Percentiles rank a stretch among this genome's conserved stretches.
Evolutionary conservation across 2,113 vertebrate genomes (phyloP).

Genomic region (Synchiropus splendidus): DNA sequence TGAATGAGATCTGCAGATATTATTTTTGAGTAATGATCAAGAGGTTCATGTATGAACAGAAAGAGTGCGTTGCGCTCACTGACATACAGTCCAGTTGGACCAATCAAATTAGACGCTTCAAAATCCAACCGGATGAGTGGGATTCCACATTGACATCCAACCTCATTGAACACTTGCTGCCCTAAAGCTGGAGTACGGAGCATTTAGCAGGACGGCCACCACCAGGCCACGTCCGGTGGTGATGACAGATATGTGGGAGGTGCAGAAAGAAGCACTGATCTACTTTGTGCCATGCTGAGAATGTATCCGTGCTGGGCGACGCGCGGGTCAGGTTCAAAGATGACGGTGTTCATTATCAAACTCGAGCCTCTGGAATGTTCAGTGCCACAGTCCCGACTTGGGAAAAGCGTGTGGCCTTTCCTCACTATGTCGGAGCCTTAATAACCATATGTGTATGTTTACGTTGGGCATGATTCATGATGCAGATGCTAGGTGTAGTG

Average conservation of each 20-base stretch:
- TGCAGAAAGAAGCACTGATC: slow-evolving; percentile 16
- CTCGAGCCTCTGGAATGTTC: slow-evolving; percentile 19
- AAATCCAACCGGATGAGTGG: no score
- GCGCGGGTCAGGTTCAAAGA: slow-evolving; percentile 10
- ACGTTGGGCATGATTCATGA: slow-evolving; percentile 8
- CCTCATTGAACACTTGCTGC: no score
- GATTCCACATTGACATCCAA: no score
- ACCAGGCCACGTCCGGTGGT: neutral
- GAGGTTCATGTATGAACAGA: no score
- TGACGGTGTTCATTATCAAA: slow-evolving; percentile 5
- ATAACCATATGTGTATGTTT: slow-evolving; percentile 27
- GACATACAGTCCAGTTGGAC: no score
- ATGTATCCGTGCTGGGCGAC: slow-evolving; percentile 9
- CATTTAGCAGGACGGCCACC: slow-evolving; percentile 3
- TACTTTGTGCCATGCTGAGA: slow-evolving; percentile 19
- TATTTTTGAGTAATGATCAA: no score
- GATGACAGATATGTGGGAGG: slow-evolving; percentile 21
- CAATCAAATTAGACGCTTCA: no score
- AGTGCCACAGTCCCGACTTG: neutral
- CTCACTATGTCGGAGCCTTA: slow-evolving; percentile 29
- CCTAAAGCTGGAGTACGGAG: neutral
- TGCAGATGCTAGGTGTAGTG: no score
- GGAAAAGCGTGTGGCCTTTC: slow-evolving; percentile 31
- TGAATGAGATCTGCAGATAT: no score
- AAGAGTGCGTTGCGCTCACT: no score